Percentiles rank a stretch among this genome's conserved stretches.
Conservation (phyloP, 23 tunicate genomes). For the Corella eumyota region DNA sequence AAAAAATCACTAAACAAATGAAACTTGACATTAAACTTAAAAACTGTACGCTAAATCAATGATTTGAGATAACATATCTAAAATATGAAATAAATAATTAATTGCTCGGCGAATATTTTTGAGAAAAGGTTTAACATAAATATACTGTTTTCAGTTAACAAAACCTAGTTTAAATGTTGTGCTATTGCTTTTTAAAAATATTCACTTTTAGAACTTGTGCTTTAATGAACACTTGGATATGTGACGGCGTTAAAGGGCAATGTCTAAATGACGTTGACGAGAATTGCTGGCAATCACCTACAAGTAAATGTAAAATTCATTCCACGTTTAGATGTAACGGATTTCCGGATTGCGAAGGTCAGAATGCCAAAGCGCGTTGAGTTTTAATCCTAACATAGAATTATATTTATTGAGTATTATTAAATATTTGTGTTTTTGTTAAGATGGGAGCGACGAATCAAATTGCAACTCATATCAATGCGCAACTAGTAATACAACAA, state of each 20-base stretch:
- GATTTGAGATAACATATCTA: too few relatives aligned
- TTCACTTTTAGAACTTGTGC: neutral
- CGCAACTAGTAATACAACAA: neutral
- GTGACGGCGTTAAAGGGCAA: constrained; percentile 6
- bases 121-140: too few relatives aligned
- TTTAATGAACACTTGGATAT: constrained; percentile 9
- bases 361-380: too few relatives aligned
- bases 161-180: too few relatives aligned
- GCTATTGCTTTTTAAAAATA: neutral
- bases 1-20: too few relatives aligned
- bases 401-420: too few relatives aligned
- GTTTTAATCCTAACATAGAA: too few relatives aligned
- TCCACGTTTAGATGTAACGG: constrained; percentile 1
- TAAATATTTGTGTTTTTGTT: constrained; percentile 11
- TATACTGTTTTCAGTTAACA: too few relatives aligned
- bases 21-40: too few relatives aligned
- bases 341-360: constrained; percentile 1
- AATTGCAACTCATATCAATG: constrained; percentile 3
- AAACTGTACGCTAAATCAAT: too few relatives aligned
- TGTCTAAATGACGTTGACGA: constrained; percentile 12
- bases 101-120: too few relatives aligned
- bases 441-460: constrained; percentile 26
- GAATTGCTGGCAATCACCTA: constrained; percentile 1
- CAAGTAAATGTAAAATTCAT: neutral
- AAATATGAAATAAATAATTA: too few relatives aligned